Evolutionary conservation across 2,888 invertebrate genomes (phyloP), one percentile per base, ranked within the genome.

Genomic region (Conus canariensis): DNA sequence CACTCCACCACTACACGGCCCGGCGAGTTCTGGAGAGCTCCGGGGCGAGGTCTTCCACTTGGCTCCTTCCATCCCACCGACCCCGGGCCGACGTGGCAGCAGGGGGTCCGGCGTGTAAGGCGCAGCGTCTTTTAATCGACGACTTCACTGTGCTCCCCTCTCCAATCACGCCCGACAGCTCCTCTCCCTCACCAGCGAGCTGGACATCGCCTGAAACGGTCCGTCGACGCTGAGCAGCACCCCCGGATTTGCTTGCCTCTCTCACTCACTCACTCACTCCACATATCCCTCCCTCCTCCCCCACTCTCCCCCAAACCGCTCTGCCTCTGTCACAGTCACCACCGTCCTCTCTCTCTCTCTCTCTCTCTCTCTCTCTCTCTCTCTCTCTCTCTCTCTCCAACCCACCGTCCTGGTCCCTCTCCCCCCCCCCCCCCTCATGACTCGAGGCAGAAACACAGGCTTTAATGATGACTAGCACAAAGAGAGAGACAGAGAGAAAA

Each of bases 301-400:
- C 70, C 19, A 8, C 77, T 5, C 25, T 25, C 7, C 30, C 10
- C 12, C 14, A 0, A 1, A 0, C 77, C 3, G 7, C 30, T 30
- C 25, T 30, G 7, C 22, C 77, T 77, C 77, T 77, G 10, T 10
- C 30, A 0, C 30, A 5, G 25, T 77, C 77, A 25, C 25, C 19
- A 8, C 30, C 30, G 9, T 25, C 14, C 77, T 8, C 30, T 77
- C 77, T 30, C 25, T 25, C 70, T 12, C 10, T 70, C 25, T 90
- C 45, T 85, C 25, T 30, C 77, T 85, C 14, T 86, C 7, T 90
- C 16, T 90, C 86, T 86, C 16, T 90, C 77, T 58, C 74, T 56
- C 70, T 59, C 56, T 89, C 56, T 67, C n/a, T 89, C 60, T 85
- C 64, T 89, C 80, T 59, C 77, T 80, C 88, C 59, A 12, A 59